Base-by-base conservation (phyloP, 2,797 vertebrate species). In the Orestias chungarensis region DNA sequence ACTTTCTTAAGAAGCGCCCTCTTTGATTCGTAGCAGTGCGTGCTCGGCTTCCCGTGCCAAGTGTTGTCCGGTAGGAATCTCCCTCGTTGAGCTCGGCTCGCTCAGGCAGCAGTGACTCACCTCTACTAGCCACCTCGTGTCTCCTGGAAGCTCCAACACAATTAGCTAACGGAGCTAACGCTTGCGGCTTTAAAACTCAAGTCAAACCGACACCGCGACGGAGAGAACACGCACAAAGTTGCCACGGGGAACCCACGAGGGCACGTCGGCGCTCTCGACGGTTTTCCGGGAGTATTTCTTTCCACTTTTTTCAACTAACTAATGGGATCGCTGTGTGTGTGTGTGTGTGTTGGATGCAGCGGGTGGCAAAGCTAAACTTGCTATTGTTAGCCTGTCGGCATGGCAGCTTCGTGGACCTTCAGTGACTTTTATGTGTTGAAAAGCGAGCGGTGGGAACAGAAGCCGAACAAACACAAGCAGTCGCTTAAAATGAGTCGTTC, bases 81-180 rank as follows among this genome's bases (percentile, higher is more conserved):
- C 92, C 90, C 93, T 74, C 38, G 2, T 74, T 2, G 78, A 79
- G 87, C 90, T 89, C 76, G 84, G 76, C 84, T 92, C 90, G 81
- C 81, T 89, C 87, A 85, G 86, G 89, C 46, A 86, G 87, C 92
- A 89, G 86, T 94, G 94, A 95, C 93, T 94, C 95, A 95, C 94
- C 94, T 94, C 93, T 90, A 87, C 89, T 81, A 90, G 88, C 91
- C 94, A 94, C 95, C 94, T 94, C 94, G 95, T 95, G 95, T 94
- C 91, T 93, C 87, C 85, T 76, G 73, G 65, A 90, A 79, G 91
- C 91, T 85, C 62, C 86, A 80, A 91, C 92, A 90, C 93, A 93
- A 93, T 94, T 93, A 94, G 93, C 93, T 95, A 94, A 90, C 88
- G 42, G 66, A 66, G 91, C 92, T 93, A 93, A 91, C 91, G 70